phyloP scores from a whole-genome alignment of 2,797 vertebrate genomes.

The Brachymystax lenok region DNA sequence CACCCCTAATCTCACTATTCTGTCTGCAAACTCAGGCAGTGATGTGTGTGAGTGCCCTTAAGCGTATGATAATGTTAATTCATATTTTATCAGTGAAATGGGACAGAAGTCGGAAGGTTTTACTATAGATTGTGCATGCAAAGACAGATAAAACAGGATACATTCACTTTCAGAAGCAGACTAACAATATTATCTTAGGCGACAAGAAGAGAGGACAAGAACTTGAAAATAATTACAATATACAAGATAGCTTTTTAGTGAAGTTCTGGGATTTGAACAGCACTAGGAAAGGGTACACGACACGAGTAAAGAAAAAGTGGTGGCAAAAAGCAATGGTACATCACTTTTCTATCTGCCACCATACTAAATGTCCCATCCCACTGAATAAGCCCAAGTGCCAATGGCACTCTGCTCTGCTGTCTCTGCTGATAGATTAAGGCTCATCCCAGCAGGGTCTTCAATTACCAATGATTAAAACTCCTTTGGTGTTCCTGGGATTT shows the following conservation, averaged over 20 bases:
- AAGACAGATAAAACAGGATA: not conserved
- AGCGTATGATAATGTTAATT: slow-evolving; percentile 33
- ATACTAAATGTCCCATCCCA: slow-evolving; percentile 48
- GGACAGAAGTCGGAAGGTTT: slow-evolving; percentile 44
- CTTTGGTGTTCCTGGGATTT: slow-evolving; percentile 38
- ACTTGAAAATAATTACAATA: not conserved
- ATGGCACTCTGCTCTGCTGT: slow-evolving; percentile 49
- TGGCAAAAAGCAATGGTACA: slow-evolving; percentile 36
- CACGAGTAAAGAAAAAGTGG: slow-evolving; percentile 1
- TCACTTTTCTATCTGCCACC: slow-evolving; percentile 39
- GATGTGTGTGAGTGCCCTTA: not conserved
- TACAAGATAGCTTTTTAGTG: not conserved
- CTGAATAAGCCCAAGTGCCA: slow-evolving; percentile 56
- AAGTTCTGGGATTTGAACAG: not conserved
- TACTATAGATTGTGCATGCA: slow-evolving; percentile 33
- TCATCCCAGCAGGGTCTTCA: slow-evolving; percentile 75
- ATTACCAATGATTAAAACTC: slow-evolving; percentile 76
- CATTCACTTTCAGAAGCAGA: not conserved
- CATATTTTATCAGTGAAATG: slow-evolving; percentile 61
- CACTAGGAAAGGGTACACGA: not conserved
- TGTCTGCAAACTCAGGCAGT: slow-evolving; percentile 7
- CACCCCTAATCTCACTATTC: slow-evolving; percentile 3
- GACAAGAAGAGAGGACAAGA: not conserved
- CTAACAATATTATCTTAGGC: not conserved
- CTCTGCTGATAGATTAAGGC: slow-evolving; percentile 74